A percentile compares a stretch with the other conserved stretches of the same genome.
phyloP scores from a whole-genome alignment of 2,797 vertebrate genomes.

The Borostomias antarcticus region DNA sequence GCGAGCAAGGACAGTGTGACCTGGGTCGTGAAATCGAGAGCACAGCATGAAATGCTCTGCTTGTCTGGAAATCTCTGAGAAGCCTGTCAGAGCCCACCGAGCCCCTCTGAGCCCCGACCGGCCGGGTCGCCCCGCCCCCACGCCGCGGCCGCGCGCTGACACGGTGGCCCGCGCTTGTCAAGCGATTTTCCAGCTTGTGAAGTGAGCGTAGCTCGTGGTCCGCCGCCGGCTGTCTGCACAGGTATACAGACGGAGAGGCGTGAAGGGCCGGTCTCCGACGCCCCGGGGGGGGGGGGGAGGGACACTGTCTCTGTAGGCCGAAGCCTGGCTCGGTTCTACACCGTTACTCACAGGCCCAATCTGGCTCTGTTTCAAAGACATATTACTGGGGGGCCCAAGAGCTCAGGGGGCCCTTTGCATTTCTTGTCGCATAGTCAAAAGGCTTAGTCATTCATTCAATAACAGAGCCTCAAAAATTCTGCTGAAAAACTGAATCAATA shows the following conservation, averaged over 20 bases:
- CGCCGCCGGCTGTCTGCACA: neutral
- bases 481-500: too few species aligned
- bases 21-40: constrained; percentile 30
- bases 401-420: too few species aligned
- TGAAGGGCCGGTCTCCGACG: constrained; percentile 19
- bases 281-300: neutral
- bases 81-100: constrained; percentile 51
- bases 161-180: constrained; percentile 26
- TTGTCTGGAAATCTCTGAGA: constrained; percentile 35
- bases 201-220: constrained; percentile 33
- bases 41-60: constrained; percentile 31
- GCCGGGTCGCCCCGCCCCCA: too few species aligned
- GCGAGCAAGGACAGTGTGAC: neutral
- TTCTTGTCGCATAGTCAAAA: too few species aligned
- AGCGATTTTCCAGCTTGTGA: constrained; percentile 40
- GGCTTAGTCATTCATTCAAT: too few species aligned
- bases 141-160: neutral
- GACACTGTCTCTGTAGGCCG: neutral
- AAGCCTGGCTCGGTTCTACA: too few species aligned
- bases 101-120: constrained; percentile 42
- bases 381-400: too few species aligned
- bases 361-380: too few species aligned
- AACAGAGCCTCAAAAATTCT: too few species aligned
- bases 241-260: constrained; percentile 5
- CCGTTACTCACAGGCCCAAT: too few species aligned